These are phyloP conservation scores for Drosophila paulistorum DNA, from an alignment of 1,140 invertebrate species.

Conservation along the genomic window DNA sequence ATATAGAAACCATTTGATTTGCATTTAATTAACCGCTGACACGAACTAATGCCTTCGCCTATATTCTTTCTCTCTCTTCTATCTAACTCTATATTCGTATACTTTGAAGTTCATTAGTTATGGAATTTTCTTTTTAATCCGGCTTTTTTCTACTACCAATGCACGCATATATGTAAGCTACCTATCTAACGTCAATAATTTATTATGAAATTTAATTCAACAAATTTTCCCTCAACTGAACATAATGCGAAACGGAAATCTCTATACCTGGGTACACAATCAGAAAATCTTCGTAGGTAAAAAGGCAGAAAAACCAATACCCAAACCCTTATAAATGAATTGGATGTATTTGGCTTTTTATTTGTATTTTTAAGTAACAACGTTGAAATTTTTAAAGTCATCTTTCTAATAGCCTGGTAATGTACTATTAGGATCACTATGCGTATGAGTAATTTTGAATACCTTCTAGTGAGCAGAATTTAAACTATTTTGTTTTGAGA, in stretches of 20 bases:
- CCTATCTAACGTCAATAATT: background rate
- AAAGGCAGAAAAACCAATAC: background rate
- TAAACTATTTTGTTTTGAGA: too few species aligned
- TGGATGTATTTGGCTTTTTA: background rate
- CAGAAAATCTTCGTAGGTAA: background rate
- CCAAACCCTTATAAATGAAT: background rate
- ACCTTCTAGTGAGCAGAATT: too few species aligned
- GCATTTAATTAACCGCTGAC: conserved; percentile 12
- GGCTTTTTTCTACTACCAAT: background rate
- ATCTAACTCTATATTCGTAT: background rate
- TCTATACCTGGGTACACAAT: background rate
- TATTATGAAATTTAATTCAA: background rate
- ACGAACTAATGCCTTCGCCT: conserved; percentile 2
- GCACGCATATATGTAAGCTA: background rate
- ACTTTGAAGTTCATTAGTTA: background rate
- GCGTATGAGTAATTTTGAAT: background rate
- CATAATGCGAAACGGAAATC: conserved; percentile 7
- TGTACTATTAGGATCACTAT: background rate
- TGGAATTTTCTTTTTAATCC: background rate
- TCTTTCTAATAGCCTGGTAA: too few species aligned
- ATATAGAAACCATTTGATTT: conserved; percentile 13
- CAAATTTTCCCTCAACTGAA: conserved; percentile 1
- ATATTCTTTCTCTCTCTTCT: background rate
- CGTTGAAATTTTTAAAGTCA: too few species aligned
- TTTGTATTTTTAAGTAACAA: too few species aligned